phyloP scores from a whole-genome alignment of 2,113 vertebrate genomes.

The Coryphaenoides rupestris region DNA sequence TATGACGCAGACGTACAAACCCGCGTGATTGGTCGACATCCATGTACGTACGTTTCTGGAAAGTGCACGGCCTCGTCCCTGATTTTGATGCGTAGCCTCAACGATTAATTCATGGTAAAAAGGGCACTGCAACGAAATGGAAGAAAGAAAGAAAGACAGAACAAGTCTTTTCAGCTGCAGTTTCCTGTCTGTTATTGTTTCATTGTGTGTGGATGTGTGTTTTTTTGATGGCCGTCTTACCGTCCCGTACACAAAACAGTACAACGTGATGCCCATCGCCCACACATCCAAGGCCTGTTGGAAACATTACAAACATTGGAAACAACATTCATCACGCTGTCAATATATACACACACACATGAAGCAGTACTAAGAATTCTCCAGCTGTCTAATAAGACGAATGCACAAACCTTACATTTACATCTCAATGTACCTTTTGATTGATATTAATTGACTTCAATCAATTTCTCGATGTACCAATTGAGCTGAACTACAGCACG shows the following conservation, averaged over 20 bases:
- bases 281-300: conserved; percentile 91
- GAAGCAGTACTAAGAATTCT: not conserved
- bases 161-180: not conserved
- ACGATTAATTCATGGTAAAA: conserved; percentile 92
- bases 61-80: conserved; percentile 85
- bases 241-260: conserved; percentile 92
- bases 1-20: too few species aligned
- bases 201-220: too few species aligned
- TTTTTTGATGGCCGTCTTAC: conserved; percentile 61
- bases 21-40: too few species aligned
- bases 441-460: too few species aligned
- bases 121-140: conserved; percentile 79
- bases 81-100: conserved; percentile 89
- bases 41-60: conserved; percentile 82
- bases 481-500: too few species aligned
- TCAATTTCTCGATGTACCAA: too few species aligned
- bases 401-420: too few species aligned
- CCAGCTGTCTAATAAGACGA: too few species aligned
- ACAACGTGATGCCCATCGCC: conserved; percentile 93
- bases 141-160: too few species aligned
- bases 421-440: too few species aligned
- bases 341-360: not conserved
- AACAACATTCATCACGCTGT: not conserved
- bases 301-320: conserved; percentile 44
- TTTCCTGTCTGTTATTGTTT: too few species aligned